Percentiles rank a stretch among this genome's conserved stretches.
Evolutionary conservation across 1,140 invertebrate species (phyloP).

Genomic region (Hyphantria cunea): DNA sequence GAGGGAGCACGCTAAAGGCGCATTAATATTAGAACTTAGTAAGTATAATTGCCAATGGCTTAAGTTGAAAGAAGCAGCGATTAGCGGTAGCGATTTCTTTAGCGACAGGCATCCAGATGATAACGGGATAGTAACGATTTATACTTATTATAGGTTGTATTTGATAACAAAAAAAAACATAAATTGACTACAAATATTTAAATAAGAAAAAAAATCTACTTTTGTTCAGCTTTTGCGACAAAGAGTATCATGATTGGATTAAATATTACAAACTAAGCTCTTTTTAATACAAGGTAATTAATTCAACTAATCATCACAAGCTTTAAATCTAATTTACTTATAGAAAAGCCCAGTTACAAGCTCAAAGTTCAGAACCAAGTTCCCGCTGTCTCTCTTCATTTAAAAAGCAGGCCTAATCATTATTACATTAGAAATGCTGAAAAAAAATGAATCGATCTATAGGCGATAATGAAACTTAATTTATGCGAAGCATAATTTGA

Average conservation of each 20-base stretch:
- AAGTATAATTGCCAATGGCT: constrained; percentile 39
- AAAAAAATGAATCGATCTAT: constrained; percentile 23
- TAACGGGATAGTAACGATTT: too few relatives aligned
- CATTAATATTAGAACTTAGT: constrained; percentile 72
- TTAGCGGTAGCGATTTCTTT: constrained; percentile 9
- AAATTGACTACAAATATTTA: too few relatives aligned
- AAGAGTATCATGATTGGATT: too few relatives aligned
- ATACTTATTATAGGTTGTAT: too few relatives aligned
- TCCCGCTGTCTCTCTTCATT: constrained; percentile 15
- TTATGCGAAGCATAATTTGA: constrained; percentile 25
- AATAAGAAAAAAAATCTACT: too few relatives aligned
- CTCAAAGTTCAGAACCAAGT: not conserved
- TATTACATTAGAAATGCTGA: constrained; percentile 28
- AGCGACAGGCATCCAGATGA: not conserved
- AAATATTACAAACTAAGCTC: too few relatives aligned
- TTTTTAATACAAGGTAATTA: too few relatives aligned
- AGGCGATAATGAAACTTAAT: constrained; percentile 25
- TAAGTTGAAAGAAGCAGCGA: constrained; percentile 38
- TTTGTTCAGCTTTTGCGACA: too few relatives aligned
- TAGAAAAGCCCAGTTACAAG: too few relatives aligned
- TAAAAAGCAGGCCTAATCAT: constrained; percentile 10
- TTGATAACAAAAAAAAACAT: too few relatives aligned
- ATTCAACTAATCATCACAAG: too few relatives aligned
- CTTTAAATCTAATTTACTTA: too few relatives aligned
- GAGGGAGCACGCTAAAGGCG: constrained; percentile 61